Base-by-base conservation (phyloP, 2,113 vertebrate species). In the Suricata suricatta region DNA sequence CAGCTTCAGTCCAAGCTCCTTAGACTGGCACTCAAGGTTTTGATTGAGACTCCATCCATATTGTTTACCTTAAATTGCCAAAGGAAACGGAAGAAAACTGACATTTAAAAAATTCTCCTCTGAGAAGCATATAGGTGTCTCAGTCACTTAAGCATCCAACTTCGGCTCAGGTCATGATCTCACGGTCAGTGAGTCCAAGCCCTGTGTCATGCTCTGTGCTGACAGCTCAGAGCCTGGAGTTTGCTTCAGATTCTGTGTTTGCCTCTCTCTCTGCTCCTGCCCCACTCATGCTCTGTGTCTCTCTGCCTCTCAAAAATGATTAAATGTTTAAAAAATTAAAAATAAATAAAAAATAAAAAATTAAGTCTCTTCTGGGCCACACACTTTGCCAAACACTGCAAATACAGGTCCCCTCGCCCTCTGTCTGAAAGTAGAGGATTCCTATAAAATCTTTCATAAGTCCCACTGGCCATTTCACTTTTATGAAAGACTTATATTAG, bases 61-160 rank as follows among this genome's bases (percentile, higher is more conserved):
- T 3, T 50, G 31, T 85, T 89, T 90, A 44, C 84, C 80, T 77
- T 93, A 76, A 81, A 93, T 72, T 47, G 29, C 57, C 38, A 87
- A 71, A 96, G n/a, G 52, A 79, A 88, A 86, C n/a, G 81, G 64
- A 79, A 81, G n/a, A 84, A 94, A 88, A 77, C 14, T n/a, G 76
- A 74, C 44, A 57, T 81, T 72, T 79, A 77, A n/a, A n/a, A 9
- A 72, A 80, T 23, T 81, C 41, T 41, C 41, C 41, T 41, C 41
- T 41, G 41, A 41, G 41, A 41, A 41, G 41, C 41, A 41, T 41
- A 41, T 41, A 41, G 41, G 41, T 41, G 41, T 4, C 47, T 50
- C 47, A 13, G 41, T 50, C 47, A 13, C 10, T 50, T 50, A 50
- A 50, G 47, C 47, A 50, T 50, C 47, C 13, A 13, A 50, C 47